These are phyloP conservation scores for Odobenus rosmarus DNA, from an alignment of 2,113 vertebrate species.

Conservation along the genomic window DNA sequence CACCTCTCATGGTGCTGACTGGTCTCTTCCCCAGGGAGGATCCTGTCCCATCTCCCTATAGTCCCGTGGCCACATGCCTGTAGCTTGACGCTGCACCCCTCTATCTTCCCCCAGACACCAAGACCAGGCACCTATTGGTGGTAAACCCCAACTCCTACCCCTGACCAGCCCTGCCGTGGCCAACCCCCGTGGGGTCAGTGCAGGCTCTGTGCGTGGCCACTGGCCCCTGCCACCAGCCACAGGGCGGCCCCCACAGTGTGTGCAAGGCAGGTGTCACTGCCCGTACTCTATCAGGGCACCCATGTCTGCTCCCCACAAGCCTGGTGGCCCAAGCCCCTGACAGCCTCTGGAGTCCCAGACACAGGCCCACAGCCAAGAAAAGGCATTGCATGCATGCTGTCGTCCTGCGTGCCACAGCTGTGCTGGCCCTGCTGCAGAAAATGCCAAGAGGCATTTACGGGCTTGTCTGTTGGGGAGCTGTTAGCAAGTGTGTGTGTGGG, in stretches of 20 bases:
- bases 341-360: background rate
- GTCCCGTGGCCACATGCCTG: rapidly evolving
- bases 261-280: background rate
- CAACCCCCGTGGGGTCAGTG: rapidly evolving
- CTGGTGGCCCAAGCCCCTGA: background rate
- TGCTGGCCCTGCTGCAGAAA: background rate
- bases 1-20: background rate
- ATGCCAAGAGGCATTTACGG: rapidly evolving
- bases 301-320: background rate
- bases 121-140: background rate
- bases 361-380: background rate
- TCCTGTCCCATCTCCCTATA: background rate
- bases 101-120: background rate
- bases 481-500: rapidly evolving
- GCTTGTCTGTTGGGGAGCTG: rapidly evolving
- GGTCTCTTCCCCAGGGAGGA: background rate
- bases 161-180: no score
- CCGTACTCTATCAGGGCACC: rapidly evolving
- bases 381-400: background rate
- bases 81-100: no score
- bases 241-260: rapidly evolving
- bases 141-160: background rate
- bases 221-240: no score
- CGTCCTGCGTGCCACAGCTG: no score
- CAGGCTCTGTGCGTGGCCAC: background rate